Percentiles rank a stretch among this genome's conserved stretches.
Evolutionary conservation across 2,113 vertebrate species (phyloP).

Genomic region (Melanotaenia duboulayi): DNA sequence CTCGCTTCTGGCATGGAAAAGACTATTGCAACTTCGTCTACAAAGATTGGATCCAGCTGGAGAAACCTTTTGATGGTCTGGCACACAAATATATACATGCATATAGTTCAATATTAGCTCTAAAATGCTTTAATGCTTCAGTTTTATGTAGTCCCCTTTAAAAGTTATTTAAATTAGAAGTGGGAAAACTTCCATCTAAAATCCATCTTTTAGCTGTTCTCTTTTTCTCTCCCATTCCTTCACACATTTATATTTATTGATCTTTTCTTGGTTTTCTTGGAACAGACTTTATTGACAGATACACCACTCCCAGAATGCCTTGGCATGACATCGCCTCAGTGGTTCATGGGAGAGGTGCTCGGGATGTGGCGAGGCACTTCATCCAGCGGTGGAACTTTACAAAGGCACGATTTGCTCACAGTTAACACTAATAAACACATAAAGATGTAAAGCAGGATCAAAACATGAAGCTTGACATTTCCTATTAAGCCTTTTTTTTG

Average conservation of each 20-base stretch:
- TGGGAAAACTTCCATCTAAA: background rate
- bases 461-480: background rate
- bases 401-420: conserved; percentile 81
- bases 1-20: conserved; percentile 97
- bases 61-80: conserved; percentile 82
- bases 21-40: conserved; percentile 98
- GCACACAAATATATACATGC: conserved; percentile 1
- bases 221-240: background rate
- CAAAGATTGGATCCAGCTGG: conserved; percentile 95
- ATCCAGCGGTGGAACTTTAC: conserved; percentile 99
- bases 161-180: background rate
- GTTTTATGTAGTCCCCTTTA: conserved; percentile 3
- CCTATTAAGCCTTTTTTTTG: too few species aligned
- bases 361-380: conserved; percentile 94
- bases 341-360: conserved; percentile 91
- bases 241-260: background rate
- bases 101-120: background rate
- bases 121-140: background rate
- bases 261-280: background rate
- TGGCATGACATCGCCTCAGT: conserved; percentile 96
- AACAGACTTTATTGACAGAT: conserved; percentile 94
- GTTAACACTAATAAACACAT: background rate
- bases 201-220: background rate
- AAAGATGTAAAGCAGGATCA: background rate
- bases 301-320: conserved; percentile 95